These are phyloP conservation scores for Choristoneura fumiferana DNA, from an alignment of 1,140 invertebrate genomes.

Conservation along the genomic window DNA sequence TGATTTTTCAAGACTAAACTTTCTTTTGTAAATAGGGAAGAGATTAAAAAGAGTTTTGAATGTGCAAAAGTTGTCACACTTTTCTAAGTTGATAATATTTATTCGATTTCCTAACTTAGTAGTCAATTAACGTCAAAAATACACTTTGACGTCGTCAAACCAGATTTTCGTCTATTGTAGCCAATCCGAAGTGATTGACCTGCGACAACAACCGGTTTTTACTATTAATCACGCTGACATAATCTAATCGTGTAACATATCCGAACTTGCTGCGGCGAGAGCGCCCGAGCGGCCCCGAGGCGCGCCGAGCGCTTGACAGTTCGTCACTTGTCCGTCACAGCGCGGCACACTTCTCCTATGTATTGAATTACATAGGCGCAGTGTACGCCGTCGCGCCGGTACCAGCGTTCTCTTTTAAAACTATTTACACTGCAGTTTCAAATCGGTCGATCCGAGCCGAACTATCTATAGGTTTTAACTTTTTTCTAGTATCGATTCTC, in stretches of 20 bases:
- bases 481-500: no score
- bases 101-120: neutral
- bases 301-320: slow-evolving; percentile 60
- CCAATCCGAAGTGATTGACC: slow-evolving; percentile 41
- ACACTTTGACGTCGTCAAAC: slow-evolving; percentile 26
- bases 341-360: slow-evolving; percentile 60
- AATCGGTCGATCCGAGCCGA: slow-evolving; percentile 31
- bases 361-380: slow-evolving; percentile 67
- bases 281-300: slow-evolving; percentile 37
- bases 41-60: no score
- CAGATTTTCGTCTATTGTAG: slow-evolving; percentile 33
- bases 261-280: slow-evolving; percentile 37
- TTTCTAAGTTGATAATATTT: no score
- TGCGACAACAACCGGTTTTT: slow-evolving; percentile 41
- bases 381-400: slow-evolving; percentile 49
- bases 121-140: neutral
- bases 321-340: slow-evolving; percentile 66
- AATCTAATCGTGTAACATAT: slow-evolving; percentile 53
- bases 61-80: no score
- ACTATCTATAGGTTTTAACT: slow-evolving; percentile 19
- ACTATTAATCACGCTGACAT: slow-evolving; percentile 55
- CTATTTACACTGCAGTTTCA: slow-evolving; percentile 43
- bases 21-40: no score
- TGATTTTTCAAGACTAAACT: no score
- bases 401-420: slow-evolving; percentile 50